Base-by-base conservation (phyloP, 2,888 invertebrate species). In the Limnephilus auricula region DNA sequence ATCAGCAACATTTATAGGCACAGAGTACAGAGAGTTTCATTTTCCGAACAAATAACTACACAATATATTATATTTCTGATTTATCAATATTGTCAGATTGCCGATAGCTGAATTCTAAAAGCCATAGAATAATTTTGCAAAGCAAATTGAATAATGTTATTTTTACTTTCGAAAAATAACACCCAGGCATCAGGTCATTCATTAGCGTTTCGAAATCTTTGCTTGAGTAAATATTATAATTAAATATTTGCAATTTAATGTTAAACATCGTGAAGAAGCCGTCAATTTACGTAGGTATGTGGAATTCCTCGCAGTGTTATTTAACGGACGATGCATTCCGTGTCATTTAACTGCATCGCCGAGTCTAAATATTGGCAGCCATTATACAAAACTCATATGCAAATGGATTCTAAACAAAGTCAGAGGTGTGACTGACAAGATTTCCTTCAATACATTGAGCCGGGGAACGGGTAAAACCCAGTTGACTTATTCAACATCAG, bases 371-470 rank as follows among this genome's bases (percentile, higher is more conserved):
- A 78, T 79, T 90, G 86, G 80, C 91, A 32, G 65, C 37, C 50
- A 83, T 83, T 50, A 80, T 45, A 90, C 91, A 90, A 92, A 92
- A 92, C 84, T 50, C 79, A 90, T 91, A 93, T 93, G 93, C 93
- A 91, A 93, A 93, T 93, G 90, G 50, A 90, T 45, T 82, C 91
- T 89, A 93, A 93, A 93, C 93, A 93, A 93, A 93, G 90, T 89
- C 91, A 91, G 90, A 93, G 93, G 93, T 93, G 93, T 93, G 93
- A 93, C 93, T 93, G 93, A 93, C 92, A 92, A 93, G 93, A 93
- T 93, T 93, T 89, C 90, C 82, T 25, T 88, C 87, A 50, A 90
- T 90, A 50, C 88, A 65, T 82, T 90, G 37, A 30, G 50, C 88
- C 82, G 10, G 82, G 65, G 82, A 50, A 13, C 2, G 30, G 30